These are phyloP conservation scores for Zaprionus kolodkinae DNA, from an alignment of 1,140 invertebrate genomes.

Conservation along the genomic window DNA sequence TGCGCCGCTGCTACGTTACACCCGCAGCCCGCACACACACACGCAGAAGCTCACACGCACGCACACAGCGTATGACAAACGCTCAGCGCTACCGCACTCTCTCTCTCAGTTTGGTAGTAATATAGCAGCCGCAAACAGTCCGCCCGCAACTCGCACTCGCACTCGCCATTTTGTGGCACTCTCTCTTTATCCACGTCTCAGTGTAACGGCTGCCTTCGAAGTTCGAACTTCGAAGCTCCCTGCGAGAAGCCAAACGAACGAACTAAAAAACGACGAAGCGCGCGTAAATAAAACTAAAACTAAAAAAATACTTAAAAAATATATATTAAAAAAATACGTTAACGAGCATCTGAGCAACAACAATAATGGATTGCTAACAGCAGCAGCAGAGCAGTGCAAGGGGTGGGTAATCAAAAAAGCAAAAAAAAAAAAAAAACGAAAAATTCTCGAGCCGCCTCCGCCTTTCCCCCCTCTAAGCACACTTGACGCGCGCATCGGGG, in stretches of 20 bases:
- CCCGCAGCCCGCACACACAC: slow-evolving; percentile 26
- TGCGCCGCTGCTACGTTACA: slow-evolving; percentile 9
- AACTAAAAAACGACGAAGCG: slow-evolving; percentile 33
- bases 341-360: slow-evolving; percentile 11
- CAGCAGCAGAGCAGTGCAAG: slow-evolving; percentile 18
- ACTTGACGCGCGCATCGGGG: slow-evolving; percentile 12
- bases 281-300: slow-evolving; percentile 16
- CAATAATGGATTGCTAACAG: slow-evolving; percentile 33
- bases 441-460: background rate
- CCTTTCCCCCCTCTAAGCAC: background rate
- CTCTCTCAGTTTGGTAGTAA: background rate
- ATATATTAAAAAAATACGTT: slow-evolving; percentile 6
- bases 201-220: slow-evolving; percentile 77
- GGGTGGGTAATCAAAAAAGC: slow-evolving; percentile 33
- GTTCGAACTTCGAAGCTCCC: slow-evolving; percentile 64
- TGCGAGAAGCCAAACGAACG: slow-evolving; percentile 23
- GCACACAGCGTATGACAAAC: slow-evolving; percentile 21
- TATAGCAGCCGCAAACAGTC: background rate
- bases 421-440: background rate
- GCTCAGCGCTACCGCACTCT: slow-evolving; percentile 5
- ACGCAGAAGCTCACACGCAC: slow-evolving; percentile 2
- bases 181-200: slow-evolving; percentile 51
- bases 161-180: slow-evolving; percentile 43
- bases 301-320: slow-evolving; percentile 16
- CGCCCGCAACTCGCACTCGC: background rate